Evolutionary conservation across 2,888 invertebrate species (phyloP), one percentile per base, ranked within the genome.

Genomic region (Epistrophella euchroma): DNA sequence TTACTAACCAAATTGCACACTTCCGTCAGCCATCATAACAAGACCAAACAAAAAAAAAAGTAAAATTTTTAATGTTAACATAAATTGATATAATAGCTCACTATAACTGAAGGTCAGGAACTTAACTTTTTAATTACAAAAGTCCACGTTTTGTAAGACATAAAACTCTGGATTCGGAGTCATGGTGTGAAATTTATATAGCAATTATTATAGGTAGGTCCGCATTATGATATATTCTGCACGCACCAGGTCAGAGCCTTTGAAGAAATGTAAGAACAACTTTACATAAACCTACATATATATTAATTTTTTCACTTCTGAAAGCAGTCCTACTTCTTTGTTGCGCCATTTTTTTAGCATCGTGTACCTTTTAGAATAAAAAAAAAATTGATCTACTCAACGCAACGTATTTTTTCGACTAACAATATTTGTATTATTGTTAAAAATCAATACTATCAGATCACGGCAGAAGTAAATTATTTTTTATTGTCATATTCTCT

Each of bases 51-150:
- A 37, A 66, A 19, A 66, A 35, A n/a, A 50, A 28, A 32, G 32
- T 15, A 32, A n/a, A 50, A 50, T 55, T 55, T 80, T 80, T 75
- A 62, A 62, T 80, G 68, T 35, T 19, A 75, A 75, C 70, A 32
- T 64, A 45, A 64, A 64, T 17, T 64, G n/a, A 64, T 32, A 45
- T 37, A 43, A 15, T 70, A 35, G 2, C 10, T 11, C 35, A 3
- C 10, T 11, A 35, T 11, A 52, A 70, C 45, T 76, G 47, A 55
- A 62, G 60, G 71, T 62, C 77, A 75, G 50, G 55, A 62, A 64
- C 55, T 52, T 70, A 75, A 78, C 78, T 75, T 81, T 71, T 75
- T 81, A 75, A 81, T 81, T 81, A 71, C 68, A 52, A 45, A 62
- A 75, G 47, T 55, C 13, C 70, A 64, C 80, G 55, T 55, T 62